A percentile compares a stretch with the other conserved stretches of the same genome.
phyloP scores from a whole-genome alignment of 1,140 invertebrate genomes.

The Eupristina koningsbergeri region DNA sequence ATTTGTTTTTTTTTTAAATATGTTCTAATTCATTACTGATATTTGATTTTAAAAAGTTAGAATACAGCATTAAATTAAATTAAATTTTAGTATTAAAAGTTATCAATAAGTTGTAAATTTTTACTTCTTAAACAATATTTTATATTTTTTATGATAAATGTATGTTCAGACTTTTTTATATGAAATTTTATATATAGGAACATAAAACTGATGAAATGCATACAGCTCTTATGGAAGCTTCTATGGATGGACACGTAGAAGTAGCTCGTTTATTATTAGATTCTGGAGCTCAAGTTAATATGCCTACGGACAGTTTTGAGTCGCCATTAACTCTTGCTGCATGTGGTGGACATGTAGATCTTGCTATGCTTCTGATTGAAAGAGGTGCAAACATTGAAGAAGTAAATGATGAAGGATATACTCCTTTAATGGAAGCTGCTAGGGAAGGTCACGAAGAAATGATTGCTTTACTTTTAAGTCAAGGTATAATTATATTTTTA shows the following conservation, averaged over 20 bases:
- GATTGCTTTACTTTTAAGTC: constrained; percentile 93
- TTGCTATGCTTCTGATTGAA: constrained; percentile 95
- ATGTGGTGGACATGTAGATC: constrained; percentile 97
- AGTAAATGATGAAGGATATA: constrained; percentile 99
- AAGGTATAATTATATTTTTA: constrained; percentile 76
- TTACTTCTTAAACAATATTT: too few species aligned
- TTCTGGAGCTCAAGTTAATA: constrained; percentile 98
- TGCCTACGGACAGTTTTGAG: constrained; percentile 99
- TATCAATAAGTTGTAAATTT: too few species aligned
- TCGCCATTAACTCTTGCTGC: constrained; percentile 97
- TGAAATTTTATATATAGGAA: constrained; percentile 74
- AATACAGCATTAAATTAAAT: too few species aligned
- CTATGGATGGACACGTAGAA: constrained; percentile 99
- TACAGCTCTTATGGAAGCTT: constrained; percentile 99
- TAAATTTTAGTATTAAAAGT: too few species aligned
- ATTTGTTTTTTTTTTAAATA: too few species aligned
- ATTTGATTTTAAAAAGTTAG: too few species aligned
- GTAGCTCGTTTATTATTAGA: constrained; percentile 93
- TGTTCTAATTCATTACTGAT: too few species aligned
- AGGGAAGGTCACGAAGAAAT: constrained; percentile 98
- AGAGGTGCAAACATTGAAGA: constrained; percentile 99
- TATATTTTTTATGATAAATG: too few species aligned
- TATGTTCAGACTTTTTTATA: not conserved
- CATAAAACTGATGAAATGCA: constrained; percentile 99
- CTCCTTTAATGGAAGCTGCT: constrained; percentile 98